Percentiles rank a stretch among this genome's conserved stretches.
These are phyloP conservation scores for Drosophila kepulauana DNA, from an alignment of 1,140 invertebrate genomes.

Conservation along the genomic window DNA sequence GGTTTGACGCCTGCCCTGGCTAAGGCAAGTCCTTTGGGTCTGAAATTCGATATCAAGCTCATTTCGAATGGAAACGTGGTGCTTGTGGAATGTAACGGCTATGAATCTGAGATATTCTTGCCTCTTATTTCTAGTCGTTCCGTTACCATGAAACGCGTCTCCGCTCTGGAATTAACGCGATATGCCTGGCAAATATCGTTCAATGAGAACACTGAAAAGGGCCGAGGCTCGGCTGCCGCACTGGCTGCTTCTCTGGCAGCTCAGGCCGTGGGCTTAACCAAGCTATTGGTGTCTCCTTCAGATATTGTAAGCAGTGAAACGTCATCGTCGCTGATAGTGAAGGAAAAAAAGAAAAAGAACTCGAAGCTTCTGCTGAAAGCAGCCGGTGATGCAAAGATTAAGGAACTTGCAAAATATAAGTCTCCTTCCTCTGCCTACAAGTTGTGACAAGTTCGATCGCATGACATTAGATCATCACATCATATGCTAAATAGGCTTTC, in stretches of 20 bases:
- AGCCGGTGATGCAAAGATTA: neutral
- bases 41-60: conserved; percentile 31
- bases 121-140: conserved; percentile 49
- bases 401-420: neutral
- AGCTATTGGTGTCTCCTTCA: neutral
- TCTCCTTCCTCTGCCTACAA: neutral
- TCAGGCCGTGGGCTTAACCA: conserved; percentile 9
- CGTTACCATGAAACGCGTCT: conserved; percentile 50
- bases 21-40: neutral
- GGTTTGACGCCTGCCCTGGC: conserved; percentile 3
- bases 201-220: neutral
- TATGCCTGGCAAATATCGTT: neutral
- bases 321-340: neutral
- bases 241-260: conserved; percentile 13
- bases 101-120: conserved; percentile 58
- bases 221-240: neutral
- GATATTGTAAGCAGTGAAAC: neutral
- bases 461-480: too few relatives aligned
- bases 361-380: neutral
- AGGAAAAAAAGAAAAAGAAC: neutral
- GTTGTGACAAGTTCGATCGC: neutral
- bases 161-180: conserved; percentile 24
- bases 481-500: neutral
- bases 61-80: conserved; percentile 53
- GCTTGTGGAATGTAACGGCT: conserved; percentile 55